Percentiles rank a stretch among this genome's conserved stretches.
These are phyloP conservation scores for Melieria picta DNA, from an alignment of 2,888 invertebrate genomes.

Conservation along the genomic window DNA sequence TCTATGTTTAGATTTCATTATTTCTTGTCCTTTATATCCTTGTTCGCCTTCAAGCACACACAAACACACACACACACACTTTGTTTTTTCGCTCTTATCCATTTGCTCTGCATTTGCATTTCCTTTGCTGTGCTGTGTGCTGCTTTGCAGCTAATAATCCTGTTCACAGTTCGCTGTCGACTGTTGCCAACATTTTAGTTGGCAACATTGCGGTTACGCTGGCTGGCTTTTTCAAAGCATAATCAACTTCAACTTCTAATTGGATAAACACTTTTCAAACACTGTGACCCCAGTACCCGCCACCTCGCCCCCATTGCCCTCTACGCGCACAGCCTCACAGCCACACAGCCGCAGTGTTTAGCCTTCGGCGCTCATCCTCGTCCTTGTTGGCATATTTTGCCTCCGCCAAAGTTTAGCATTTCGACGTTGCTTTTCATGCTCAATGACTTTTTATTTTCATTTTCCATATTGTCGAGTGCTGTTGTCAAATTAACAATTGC, in stretches of 20 bases:
- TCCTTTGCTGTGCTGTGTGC: constrained; percentile 1
- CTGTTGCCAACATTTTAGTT: constrained; percentile 24
- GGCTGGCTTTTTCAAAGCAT: constrained; percentile 1
- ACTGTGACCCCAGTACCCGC: too few relatives aligned
- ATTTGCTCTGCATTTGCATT: background rate
- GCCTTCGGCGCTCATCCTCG: too few relatives aligned
- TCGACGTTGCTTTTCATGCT: constrained; percentile 28
- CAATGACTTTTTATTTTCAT: constrained; percentile 24
- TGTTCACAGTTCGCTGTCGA: background rate
- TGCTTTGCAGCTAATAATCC: constrained; percentile 1
- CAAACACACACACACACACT: background rate
- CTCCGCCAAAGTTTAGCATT: too few relatives aligned
- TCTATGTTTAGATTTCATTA: background rate
- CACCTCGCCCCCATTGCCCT: too few relatives aligned
- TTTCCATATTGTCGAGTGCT: too few relatives aligned
- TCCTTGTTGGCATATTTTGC: too few relatives aligned
- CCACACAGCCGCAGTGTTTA: too few relatives aligned
- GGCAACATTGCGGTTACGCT: constrained; percentile 25
- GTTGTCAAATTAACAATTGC: too few relatives aligned
- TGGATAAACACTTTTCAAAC: constrained; percentile 37
- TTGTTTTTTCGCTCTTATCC: background rate
- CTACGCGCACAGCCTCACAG: too few relatives aligned
- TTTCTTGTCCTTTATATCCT: constrained; percentile 12
- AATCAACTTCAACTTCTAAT: constrained; percentile 38
- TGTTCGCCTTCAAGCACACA: constrained; percentile 11